phyloP scores from a whole-genome alignment of 2,888 invertebrate genomes.

The Tipula confusa region DNA sequence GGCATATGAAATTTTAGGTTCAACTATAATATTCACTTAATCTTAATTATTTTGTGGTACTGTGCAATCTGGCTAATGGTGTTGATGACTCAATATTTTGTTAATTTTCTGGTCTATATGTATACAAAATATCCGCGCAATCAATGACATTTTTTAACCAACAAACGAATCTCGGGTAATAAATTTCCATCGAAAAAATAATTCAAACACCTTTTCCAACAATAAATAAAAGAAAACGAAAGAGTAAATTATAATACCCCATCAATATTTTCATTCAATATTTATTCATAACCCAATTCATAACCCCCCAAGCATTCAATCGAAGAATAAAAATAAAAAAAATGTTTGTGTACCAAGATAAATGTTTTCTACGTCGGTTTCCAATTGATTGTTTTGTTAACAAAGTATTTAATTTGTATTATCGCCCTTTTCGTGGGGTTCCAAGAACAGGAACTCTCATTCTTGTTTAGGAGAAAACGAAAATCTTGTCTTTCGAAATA shows the following conservation, averaged over 20 bases:
- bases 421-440: neutral
- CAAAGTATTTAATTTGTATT: slow-evolving; percentile 1
- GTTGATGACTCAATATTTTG: neutral
- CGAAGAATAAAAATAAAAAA: no score
- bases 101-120: no score
- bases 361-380: neutral
- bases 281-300: neutral
- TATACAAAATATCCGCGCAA: neutral
- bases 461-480: neutral
- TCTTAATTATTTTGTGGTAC: neutral
- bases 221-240: no score
- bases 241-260: neutral
- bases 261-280: neutral
- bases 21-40: neutral
- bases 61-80: neutral
- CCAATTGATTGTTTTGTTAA: slow-evolving; percentile 20
- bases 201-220: neutral
- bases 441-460: neutral
- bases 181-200: neutral
- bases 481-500: neutral
- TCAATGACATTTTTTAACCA: neutral
- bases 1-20: neutral
- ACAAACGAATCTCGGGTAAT: neutral
- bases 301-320: no score
- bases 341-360: slow-evolving; percentile 20